These are phyloP conservation scores for Menura novaehollandiae DNA, from an alignment of 2,113 vertebrate genomes.

Conservation along the genomic window DNA sequence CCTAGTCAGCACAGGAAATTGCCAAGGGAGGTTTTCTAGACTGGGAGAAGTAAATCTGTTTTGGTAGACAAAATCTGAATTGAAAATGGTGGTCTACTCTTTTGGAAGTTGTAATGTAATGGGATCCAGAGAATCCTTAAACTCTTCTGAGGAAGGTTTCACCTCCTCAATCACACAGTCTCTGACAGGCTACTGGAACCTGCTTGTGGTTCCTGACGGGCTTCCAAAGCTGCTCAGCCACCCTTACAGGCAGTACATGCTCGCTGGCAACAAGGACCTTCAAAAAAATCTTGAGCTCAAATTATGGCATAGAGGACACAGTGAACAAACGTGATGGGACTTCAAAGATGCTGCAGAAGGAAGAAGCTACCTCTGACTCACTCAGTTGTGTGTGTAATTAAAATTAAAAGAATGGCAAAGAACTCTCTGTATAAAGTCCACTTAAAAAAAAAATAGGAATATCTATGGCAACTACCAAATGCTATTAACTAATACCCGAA, in stretches of 20 bases:
- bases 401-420: neutral
- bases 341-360: neutral
- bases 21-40: conserved; percentile 20
- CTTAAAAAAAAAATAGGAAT: neutral
- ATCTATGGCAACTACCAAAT: neutral
- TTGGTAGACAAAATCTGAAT: conserved; percentile 2
- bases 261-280: neutral
- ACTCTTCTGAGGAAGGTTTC: neutral
- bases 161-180: neutral
- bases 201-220: neutral
- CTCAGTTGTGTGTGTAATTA: neutral
- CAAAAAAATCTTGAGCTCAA: neutral
- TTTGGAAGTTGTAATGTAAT: neutral
- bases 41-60: neutral
- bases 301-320: neutral
- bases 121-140: neutral
- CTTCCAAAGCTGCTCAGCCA: neutral
- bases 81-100: conserved; percentile 3
- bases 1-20: conserved; percentile 49
- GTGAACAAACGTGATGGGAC: accelerated
- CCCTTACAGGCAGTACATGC: neutral
- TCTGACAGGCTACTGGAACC: neutral
- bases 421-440: neutral
- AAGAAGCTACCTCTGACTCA: neutral
- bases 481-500: neutral